These are phyloP conservation scores for Mastomys coucha DNA, from an alignment of 2,113 vertebrate genomes.

Conservation along the genomic window DNA sequence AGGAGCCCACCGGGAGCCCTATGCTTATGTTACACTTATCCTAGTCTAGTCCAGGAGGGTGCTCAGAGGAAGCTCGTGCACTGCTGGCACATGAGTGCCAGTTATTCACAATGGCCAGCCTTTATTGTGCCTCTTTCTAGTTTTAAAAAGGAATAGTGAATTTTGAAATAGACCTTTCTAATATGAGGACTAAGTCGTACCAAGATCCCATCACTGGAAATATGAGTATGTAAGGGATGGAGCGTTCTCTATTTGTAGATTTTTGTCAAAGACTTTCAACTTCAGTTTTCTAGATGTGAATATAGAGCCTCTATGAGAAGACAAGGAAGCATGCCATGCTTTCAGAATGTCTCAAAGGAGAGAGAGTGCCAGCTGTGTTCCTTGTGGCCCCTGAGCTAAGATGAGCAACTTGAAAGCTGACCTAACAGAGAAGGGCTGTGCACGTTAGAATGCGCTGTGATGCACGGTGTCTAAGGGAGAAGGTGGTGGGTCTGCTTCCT, in stretches of 20 bases:
- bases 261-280: background rate
- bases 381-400: background rate
- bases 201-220: background rate
- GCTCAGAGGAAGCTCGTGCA: background rate
- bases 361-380: background rate
- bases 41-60: background rate
- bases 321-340: background rate
- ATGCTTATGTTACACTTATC: background rate
- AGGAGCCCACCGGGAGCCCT: background rate
- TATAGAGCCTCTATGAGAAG: background rate
- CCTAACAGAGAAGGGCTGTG: background rate
- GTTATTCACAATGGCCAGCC: background rate
- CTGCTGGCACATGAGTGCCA: background rate
- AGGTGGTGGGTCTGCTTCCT: background rate
- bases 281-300: background rate
- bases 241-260: conserved; percentile 29
- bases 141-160: background rate
- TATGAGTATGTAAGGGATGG: background rate
- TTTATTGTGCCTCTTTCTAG: background rate
- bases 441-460: background rate
- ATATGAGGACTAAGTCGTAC: background rate
- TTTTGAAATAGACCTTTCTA: background rate
- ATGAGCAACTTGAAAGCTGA: background rate
- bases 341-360: background rate
- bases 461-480: background rate